Conservation (phyloP, 2,888 invertebrate species). For the Diloba caeruleocephala region DNA sequence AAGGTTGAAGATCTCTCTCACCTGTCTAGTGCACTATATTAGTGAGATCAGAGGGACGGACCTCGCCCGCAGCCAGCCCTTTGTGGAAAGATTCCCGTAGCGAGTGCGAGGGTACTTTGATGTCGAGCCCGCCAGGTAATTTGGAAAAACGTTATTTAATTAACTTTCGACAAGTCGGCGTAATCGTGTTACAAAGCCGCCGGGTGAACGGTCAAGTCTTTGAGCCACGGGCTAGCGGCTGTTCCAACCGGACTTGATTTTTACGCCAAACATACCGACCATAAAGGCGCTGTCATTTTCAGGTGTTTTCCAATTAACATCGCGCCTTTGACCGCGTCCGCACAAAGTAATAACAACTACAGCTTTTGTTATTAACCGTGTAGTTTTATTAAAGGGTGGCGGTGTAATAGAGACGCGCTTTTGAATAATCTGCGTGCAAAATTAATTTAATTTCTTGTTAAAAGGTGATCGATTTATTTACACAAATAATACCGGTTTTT, state of each 20-base stretch:
- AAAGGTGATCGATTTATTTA: constrained; percentile 12
- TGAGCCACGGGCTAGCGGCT: constrained; percentile 70
- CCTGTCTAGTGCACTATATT: constrained; percentile 76
- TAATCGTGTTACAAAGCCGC: constrained; percentile 88
- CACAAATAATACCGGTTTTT: not conserved
- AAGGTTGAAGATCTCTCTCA: constrained; percentile 70
- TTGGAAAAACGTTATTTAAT: constrained; percentile 89
- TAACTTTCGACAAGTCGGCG: constrained; percentile 88
- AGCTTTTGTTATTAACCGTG: constrained; percentile 77
- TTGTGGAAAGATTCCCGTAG: constrained; percentile 82
- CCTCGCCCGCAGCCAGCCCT: constrained; percentile 81
- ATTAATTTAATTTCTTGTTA: constrained; percentile 34
- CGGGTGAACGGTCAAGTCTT: constrained; percentile 84
- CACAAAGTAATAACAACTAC: constrained; percentile 76
- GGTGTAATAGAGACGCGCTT: constrained; percentile 72
- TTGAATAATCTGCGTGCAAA: constrained; percentile 46
- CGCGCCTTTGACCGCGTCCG: constrained; percentile 84
- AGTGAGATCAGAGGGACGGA: constrained; percentile 73
- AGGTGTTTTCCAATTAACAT: constrained; percentile 88
- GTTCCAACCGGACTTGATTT: constrained; percentile 80
- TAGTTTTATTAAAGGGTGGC: constrained; percentile 76
- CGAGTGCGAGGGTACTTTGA: constrained; percentile 80
- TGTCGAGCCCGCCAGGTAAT: constrained; percentile 83
- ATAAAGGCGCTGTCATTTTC: constrained; percentile 87
- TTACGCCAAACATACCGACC: constrained; percentile 83